Percentiles rank a stretch among this genome's conserved stretches.
Conservation (phyloP, 2,888 invertebrate species). For the Pyrrhosoma nymphula region DNA sequence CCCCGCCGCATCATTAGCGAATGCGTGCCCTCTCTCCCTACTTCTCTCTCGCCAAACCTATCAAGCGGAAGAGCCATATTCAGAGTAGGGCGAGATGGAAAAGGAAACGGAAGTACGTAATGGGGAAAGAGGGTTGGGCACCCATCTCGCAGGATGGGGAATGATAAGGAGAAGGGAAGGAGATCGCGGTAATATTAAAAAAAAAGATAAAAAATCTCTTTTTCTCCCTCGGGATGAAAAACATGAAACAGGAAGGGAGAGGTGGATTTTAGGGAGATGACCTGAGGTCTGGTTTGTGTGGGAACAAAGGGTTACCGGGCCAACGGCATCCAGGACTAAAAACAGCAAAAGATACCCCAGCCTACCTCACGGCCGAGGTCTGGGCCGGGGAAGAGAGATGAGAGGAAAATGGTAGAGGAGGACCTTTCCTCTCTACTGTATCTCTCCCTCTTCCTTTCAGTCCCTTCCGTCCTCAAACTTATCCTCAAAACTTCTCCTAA, state of each 20-base stretch:
- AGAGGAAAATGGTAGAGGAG: neutral
- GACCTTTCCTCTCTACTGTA: neutral
- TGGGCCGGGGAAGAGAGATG: neutral
- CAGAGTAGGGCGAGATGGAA: no score
- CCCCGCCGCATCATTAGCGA: neutral
- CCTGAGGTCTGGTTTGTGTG: neutral
- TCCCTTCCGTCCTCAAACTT: neutral
- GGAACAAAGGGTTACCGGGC: neutral
- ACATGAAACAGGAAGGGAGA: neutral
- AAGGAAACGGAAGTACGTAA: neutral
- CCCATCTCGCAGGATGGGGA: neutral
- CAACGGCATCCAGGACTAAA: neutral
- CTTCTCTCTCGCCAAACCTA: no score
- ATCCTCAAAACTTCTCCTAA: no score
- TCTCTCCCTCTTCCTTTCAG: neutral
- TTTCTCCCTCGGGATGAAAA: neutral
- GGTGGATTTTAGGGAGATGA: neutral
- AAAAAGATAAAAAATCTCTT: neutral
- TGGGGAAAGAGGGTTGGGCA: neutral
- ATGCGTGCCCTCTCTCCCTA: neutral
- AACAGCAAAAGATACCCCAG: conserved; percentile 21
- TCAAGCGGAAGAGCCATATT: neutral
- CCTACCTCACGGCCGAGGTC: neutral
- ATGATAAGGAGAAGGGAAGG: neutral
- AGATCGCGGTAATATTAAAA: neutral